phyloP scores from a whole-genome alignment of 2,113 vertebrate genomes.

The Nibea coibor region DNA sequence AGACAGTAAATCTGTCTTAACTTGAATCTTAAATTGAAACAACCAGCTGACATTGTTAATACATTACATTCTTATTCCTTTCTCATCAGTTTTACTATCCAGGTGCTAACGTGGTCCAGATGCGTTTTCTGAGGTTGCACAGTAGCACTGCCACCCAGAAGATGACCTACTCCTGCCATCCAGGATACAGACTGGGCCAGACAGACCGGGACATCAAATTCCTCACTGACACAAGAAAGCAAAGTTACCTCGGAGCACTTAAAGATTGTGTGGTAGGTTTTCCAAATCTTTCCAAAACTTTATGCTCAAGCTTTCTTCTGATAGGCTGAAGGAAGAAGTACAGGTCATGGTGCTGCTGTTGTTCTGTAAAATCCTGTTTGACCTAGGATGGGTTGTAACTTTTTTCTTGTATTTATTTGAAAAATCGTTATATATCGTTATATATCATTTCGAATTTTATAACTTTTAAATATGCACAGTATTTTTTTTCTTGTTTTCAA shows the following conservation, averaged over 20 bases:
- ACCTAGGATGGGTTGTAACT: background rate
- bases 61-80: background rate
- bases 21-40: too few relatives aligned
- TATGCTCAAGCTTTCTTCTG: background rate
- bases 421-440: too few relatives aligned
- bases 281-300: background rate
- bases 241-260: constrained; percentile 84
- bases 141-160: constrained; percentile 84
- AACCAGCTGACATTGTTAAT: background rate
- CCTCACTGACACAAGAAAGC: constrained; percentile 83
- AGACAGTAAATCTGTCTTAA: background rate
- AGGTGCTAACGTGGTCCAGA: constrained; percentile 86
- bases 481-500: too few relatives aligned
- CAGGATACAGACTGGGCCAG: constrained; percentile 70
- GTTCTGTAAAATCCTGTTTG: background rate
- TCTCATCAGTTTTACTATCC: constrained; percentile 86
- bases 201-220: constrained; percentile 83
- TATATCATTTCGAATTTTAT: too few relatives aligned
- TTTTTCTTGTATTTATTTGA: background rate
- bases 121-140: constrained; percentile 90
- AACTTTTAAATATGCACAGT: too few relatives aligned
- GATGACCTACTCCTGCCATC: constrained; percentile 87
- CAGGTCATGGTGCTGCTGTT: background rate
- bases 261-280: constrained; percentile 85
- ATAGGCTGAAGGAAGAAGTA: background rate